phyloP scores from a whole-genome alignment of 2,888 invertebrate species.

The Latrodectus hesperus region DNA sequence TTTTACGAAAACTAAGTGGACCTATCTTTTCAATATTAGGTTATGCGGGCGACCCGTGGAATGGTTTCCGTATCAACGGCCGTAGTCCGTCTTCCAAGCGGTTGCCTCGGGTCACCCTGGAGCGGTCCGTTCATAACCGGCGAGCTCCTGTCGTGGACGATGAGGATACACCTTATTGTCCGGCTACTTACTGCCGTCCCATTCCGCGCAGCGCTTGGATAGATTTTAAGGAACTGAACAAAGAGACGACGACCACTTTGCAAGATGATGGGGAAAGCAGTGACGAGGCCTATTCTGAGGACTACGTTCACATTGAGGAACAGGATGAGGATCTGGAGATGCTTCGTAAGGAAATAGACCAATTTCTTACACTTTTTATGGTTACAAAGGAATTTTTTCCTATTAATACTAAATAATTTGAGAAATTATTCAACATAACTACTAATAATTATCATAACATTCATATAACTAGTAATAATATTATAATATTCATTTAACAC shows the following conservation, averaged over 20 bases:
- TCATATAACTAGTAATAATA: no score
- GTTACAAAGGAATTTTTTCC: no score
- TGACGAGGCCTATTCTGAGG: slow-evolving; percentile 69
- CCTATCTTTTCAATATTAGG: not conserved
- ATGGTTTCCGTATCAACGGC: slow-evolving; percentile 34
- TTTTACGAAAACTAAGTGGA: not conserved
- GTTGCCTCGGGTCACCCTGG: slow-evolving; percentile 58
- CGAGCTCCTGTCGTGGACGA: slow-evolving; percentile 33
- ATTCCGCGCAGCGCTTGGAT: slow-evolving; percentile 69
- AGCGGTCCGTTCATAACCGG: slow-evolving; percentile 42
- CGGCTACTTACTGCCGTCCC: slow-evolving; percentile 65
- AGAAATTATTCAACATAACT: no score
- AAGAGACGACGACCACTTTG: not conserved
- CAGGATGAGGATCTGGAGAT: slow-evolving; percentile 53
- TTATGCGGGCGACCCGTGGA: slow-evolving; percentile 55
- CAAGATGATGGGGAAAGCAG: slow-evolving; percentile 64
- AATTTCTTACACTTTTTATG: not conserved
- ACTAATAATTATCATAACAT: no score
- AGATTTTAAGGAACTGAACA: slow-evolving; percentile 54
- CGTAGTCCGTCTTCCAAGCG: slow-evolving; percentile 56
- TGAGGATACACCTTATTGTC: slow-evolving; percentile 66
- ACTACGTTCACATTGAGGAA: slow-evolving; percentile 64
- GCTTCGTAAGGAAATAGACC: slow-evolving; percentile 7
- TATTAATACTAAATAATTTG: no score
- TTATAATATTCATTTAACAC: no score